A percentile compares a stretch with the other conserved stretches of the same genome.
Conservation (phyloP, 2,113 vertebrate species). For the Gila orcuttii region DNA sequence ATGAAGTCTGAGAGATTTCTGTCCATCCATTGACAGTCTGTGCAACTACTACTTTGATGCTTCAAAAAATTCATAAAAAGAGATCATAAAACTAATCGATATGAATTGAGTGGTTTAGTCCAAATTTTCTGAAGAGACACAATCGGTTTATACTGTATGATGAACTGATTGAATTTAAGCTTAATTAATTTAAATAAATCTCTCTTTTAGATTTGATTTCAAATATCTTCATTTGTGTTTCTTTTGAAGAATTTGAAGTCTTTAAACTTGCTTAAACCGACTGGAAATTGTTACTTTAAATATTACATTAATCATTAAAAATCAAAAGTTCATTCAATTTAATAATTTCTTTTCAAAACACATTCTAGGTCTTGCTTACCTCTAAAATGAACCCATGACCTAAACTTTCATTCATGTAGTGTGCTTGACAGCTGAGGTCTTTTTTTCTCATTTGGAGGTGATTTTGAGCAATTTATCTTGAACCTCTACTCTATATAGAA, state of each 20-base stretch:
- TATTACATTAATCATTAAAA: neutral
- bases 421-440: slow-evolving; percentile 21
- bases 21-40: no score
- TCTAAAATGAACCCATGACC: slow-evolving; percentile 1
- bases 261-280: neutral
- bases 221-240: no score
- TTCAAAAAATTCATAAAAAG: no score
- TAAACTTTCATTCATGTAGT: neutral
- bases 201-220: no score
- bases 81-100: no score
- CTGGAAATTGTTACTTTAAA: neutral
- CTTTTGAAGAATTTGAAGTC: neutral
- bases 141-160: no score
- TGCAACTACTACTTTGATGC: no score
- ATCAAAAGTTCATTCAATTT: neutral
- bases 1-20: no score
- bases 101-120: no score
- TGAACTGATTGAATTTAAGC: no score
- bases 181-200: no score
- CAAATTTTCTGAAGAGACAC: no score
- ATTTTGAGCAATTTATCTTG: neutral
- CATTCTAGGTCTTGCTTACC: neutral
- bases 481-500: neutral
- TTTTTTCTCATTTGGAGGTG: neutral
- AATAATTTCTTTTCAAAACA: slow-evolving; percentile 1